Conservation (phyloP, 2,888 invertebrate species). For the Marasmarcha lunaedactyla region DNA sequence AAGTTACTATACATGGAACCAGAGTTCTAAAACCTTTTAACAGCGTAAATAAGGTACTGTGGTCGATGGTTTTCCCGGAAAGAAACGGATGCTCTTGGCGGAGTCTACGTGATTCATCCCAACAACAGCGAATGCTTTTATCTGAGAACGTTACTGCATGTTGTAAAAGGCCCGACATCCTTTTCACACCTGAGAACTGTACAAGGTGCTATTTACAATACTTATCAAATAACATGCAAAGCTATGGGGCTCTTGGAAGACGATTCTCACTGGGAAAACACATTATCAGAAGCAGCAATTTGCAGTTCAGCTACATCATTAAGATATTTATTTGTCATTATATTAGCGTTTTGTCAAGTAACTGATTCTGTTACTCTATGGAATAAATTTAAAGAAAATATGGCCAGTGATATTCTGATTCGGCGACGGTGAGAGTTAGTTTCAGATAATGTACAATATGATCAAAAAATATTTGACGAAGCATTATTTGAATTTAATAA, state of each 20-base stretch:
- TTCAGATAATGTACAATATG: too few relatives aligned
- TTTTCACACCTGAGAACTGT: not conserved
- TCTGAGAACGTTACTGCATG: not conserved
- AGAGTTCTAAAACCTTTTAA: too few relatives aligned
- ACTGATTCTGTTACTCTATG: constrained; percentile 17
- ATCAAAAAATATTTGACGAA: too few relatives aligned
- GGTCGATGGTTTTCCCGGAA: too few relatives aligned
- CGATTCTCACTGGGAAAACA: constrained; percentile 20
- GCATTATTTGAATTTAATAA: too few relatives aligned
- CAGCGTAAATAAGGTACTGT: too few relatives aligned
- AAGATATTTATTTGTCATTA: constrained; percentile 19
- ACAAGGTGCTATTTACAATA: constrained; percentile 10
- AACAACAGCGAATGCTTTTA: not conserved
- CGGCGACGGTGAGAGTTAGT: too few relatives aligned
- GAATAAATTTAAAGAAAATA: constrained; percentile 16
- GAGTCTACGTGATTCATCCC: too few relatives aligned
- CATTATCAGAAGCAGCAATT: constrained; percentile 19
- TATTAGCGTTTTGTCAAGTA: constrained; percentile 18
- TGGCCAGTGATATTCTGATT: too few relatives aligned
- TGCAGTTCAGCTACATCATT: constrained; percentile 16
- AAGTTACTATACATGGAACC: too few relatives aligned
- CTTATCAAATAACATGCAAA: constrained; percentile 16
- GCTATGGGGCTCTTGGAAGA: constrained; percentile 20
- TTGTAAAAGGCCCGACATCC: constrained; percentile 20
- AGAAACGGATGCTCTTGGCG: too few relatives aligned